A percentile compares a stretch with the other conserved stretches of the same genome.
phyloP scores from a whole-genome alignment of 2,888 invertebrate genomes.

The Trichogramma evanescens region DNA sequence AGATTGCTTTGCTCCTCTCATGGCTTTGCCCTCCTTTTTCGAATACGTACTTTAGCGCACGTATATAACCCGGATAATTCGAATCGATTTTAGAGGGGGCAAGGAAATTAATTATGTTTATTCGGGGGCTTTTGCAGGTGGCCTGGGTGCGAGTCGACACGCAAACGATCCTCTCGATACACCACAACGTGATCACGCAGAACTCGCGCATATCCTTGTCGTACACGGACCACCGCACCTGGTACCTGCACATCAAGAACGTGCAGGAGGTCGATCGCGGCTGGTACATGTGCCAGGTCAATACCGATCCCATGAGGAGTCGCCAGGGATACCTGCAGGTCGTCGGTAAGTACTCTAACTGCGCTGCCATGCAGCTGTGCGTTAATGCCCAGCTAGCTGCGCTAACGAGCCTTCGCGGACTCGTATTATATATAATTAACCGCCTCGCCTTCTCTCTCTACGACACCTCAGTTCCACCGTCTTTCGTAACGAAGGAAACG shows the following conservation, averaged over 20 bases:
- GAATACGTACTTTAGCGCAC: too few species aligned
- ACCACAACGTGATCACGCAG: constrained; percentile 85
- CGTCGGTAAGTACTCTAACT: constrained; percentile 62
- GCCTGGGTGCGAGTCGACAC: constrained; percentile 92
- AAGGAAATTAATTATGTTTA: too few species aligned
- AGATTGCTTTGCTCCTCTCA: not conserved
- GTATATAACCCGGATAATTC: too few species aligned
- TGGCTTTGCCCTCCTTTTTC: not conserved
- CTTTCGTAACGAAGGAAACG: constrained; percentile 82
- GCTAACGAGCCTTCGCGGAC: not conserved
- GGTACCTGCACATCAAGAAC: constrained; percentile 84
- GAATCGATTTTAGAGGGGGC: too few species aligned
- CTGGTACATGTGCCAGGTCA: constrained; percentile 90
- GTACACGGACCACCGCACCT: constrained; percentile 83
- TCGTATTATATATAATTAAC: not conserved
- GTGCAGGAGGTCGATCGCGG: constrained; percentile 83
- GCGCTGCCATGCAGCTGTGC: not conserved
- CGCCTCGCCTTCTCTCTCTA: constrained; percentile 25
- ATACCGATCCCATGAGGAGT: constrained; percentile 90
- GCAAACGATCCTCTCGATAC: constrained; percentile 85
- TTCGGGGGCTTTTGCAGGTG: constrained; percentile 54
- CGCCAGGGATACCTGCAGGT: constrained; percentile 85
- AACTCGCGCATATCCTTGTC: constrained; percentile 81
- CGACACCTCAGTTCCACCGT: constrained; percentile 69
- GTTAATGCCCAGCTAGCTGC: not conserved